Base-by-base conservation (phyloP, 1,140 invertebrate species). In the Ditylenchus dipsaci region DNA sequence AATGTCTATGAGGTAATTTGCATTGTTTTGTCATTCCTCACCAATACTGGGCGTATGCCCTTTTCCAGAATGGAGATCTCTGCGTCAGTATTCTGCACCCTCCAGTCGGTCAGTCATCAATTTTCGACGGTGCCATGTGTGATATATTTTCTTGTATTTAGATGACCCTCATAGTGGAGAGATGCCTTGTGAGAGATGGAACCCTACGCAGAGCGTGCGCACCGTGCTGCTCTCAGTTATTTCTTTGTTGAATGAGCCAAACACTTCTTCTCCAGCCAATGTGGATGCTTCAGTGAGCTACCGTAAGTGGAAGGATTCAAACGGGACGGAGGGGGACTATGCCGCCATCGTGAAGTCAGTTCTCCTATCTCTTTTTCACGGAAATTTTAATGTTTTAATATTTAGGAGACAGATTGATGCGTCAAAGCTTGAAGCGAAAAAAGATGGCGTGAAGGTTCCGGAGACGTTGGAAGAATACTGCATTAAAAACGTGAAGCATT, bases 211-310 rank as follows among this genome's bases (percentile, higher is more conserved):
- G 87, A 97, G 93, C 84, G 95, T 98, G 69, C 90, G 95, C 83
- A 98, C 95, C 65, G 93, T 99, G 81, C 86, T 99, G 65, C 87
- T 99, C 33, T 97, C 93, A 75, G 95, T 99, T 59, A 98, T 99
- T 77, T 98, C 95, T 21, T 87, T 99, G 56, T 86, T 99, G 72
- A 99, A 98, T 86, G 96, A 99, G 85, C 96, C 96, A 57, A 99
- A 99, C 86, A 98, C 95, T 76, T 97, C 90, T 84, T 97, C 94
- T 82, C 95, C 96, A 43, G 96, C 96, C 64, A 98, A 99, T 85
- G 96, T 99, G 19, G 96, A 99, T 87, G 95, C 96, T 23, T 96
- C 93, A 58, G 94, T 98, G 29, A 97, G 97, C 93, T 99, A 96
- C 84, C 89, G 96, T 82, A 90, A 93, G 84, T 98, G 93, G 92